Conservation (phyloP, 2,797 vertebrate species). For the Poeciliopsis presidionis region DNA sequence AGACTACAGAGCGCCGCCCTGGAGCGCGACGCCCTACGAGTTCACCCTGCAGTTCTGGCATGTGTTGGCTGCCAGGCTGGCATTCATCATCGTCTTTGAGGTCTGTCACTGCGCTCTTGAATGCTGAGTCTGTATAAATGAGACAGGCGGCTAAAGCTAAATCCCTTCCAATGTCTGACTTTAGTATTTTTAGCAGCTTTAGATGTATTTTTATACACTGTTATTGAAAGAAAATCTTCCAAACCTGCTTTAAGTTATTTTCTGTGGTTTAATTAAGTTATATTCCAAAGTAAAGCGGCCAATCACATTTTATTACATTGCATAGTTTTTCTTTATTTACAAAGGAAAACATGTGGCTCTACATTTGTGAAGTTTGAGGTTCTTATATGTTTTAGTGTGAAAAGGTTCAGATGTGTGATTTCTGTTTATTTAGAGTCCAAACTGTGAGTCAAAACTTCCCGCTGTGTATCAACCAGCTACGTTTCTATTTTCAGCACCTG, state of each 20-base stretch:
- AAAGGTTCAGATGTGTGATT: background rate
- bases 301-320: slow-evolving; percentile 1
- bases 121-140: slow-evolving; percentile 12
- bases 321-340: background rate
- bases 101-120: slow-evolving; percentile 74
- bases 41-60: slow-evolving; percentile 99
- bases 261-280: slow-evolving; percentile 21
- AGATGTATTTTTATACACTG: slow-evolving; percentile 2
- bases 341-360: background rate
- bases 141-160: slow-evolving; percentile 27
- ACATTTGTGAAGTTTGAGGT: background rate
- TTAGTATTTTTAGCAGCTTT: slow-evolving; percentile 20
- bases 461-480: slow-evolving; percentile 36
- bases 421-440: slow-evolving; percentile 1
- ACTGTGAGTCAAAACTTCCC: slow-evolving; percentile 15
- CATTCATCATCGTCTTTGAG: slow-evolving; percentile 99
- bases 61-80: slow-evolving; percentile 93
- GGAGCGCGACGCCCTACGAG: slow-evolving; percentile 91
- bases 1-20: slow-evolving; percentile 95
- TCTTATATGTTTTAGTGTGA: background rate
- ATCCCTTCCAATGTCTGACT: slow-evolving; percentile 14
- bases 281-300: background rate
- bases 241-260: background rate
- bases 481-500: slow-evolving; percentile 87
- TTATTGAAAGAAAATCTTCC: slow-evolving; percentile 17